Base-by-base conservation (phyloP, 2,888 invertebrate genomes). In the Vanessa cardui region DNA sequence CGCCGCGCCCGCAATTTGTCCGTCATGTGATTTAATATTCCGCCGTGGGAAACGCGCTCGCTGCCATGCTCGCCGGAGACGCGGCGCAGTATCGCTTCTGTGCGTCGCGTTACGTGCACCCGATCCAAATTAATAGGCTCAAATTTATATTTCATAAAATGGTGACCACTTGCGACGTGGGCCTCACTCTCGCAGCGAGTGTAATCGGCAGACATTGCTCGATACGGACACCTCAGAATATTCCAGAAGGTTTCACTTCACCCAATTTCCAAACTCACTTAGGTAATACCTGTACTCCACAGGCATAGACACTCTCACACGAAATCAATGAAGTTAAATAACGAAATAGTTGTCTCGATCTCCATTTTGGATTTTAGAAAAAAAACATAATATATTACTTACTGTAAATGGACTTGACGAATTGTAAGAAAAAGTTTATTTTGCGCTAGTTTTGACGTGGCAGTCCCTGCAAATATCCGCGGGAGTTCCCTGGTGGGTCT, bases 1-100 rank as follows among this genome's bases (percentile, higher is more conserved):
- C 74, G 69, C 58, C 68, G 66, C 61, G 68, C 62, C 68, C 59
- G 72, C 79, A 78, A 81, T 80, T 77, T 81, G 82, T 82, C 75
- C 74, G 86, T 86, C 87, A 85, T 81, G 80, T 78, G 79, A 83
- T 82, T 85, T 85, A 85, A 86, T 85, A 78, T 77, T 71, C 58
- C 64, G 77, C 56, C 66, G 78, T 76, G 80, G 76, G 78, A 77
- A 77, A 72, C 46, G 68, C 66, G 68, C 39, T 39, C 66, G 64
- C 60, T 39, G 16, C 16, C 12, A 4, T 12, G 39, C 58, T 58
- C 47, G 65, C 74, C 60, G 31, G 56, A 52, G 33, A 52, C 64
- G 50, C 44, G 59, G 45, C 20, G 50, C 45, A 59, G 59, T 59
- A 64, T 64, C 59, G 50, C 58, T 44, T 58, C 58, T 58, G 50